These are phyloP conservation scores for Hydra vulgaris DNA, from an alignment of 30 jellyfish, hydroid and myxozoan genomes.

Conservation along the genomic window DNA sequence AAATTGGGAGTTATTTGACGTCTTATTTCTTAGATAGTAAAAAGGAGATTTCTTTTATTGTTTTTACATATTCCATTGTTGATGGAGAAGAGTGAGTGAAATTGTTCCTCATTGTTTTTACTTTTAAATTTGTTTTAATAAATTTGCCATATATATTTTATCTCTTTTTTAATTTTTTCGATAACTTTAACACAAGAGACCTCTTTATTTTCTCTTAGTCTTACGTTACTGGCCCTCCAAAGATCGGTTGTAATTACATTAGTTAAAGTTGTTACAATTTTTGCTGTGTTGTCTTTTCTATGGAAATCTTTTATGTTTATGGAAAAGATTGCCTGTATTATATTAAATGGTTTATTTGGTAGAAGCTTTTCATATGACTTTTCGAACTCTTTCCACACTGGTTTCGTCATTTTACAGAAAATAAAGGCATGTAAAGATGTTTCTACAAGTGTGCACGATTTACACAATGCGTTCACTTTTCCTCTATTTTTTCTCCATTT, in stretches of 20 bases:
- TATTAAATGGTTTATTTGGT: neutral
- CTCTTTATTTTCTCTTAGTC: neutral
- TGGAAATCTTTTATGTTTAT: neutral
- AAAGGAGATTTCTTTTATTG: too few species aligned
- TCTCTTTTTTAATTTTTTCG: too few species aligned
- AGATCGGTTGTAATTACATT: neutral
- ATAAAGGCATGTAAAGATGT: neutral
- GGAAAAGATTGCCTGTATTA: neutral
- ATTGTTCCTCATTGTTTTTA: too few species aligned
- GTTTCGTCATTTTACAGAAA: neutral
- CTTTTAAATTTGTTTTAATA: too few species aligned
- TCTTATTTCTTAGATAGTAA: too few species aligned
- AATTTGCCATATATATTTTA: too few species aligned
- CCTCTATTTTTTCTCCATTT: neutral
- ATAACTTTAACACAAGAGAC: too few species aligned
- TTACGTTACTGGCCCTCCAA: neutral
- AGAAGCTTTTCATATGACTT: neutral
- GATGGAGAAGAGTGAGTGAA: too few species aligned
- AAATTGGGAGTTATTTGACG: too few species aligned
- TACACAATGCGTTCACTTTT: neutral
- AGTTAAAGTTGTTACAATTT: neutral
- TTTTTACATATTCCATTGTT: too few species aligned
- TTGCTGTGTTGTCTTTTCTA: neutral
- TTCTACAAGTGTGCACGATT: neutral
- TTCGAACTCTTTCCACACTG: neutral